Percentiles rank a stretch among this genome's conserved stretches.
Conservation (phyloP, 2,888 invertebrate genomes). For the Aspidiotus rigidus region DNA sequence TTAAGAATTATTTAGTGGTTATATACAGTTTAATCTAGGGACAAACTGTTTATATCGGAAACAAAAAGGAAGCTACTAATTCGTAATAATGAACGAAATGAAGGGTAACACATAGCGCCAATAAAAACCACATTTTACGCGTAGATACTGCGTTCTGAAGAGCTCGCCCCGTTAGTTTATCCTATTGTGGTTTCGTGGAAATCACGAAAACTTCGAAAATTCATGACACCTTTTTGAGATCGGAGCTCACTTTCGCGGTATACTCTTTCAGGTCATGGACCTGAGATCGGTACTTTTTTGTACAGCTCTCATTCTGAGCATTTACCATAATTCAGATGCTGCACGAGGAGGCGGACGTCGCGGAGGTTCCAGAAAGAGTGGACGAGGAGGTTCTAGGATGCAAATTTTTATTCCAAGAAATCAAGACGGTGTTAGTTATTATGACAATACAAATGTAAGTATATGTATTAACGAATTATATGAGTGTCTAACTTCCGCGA, state of each 20-base stretch:
- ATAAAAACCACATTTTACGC: constrained; percentile 8
- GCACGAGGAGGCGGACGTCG: constrained; percentile 40
- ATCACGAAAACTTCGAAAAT: too few species aligned
- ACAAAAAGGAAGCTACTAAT: constrained; percentile 28
- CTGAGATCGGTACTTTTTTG: not conserved
- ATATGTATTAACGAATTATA: not conserved
- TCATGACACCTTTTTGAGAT: too few species aligned
- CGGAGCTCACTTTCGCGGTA: too few species aligned
- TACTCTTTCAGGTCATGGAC: not conserved
- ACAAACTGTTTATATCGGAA: not conserved
- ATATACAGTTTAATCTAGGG: too few species aligned
- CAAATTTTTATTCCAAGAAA: constrained; percentile 51
- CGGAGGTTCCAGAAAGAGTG: constrained; percentile 40
- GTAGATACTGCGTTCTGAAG: constrained; percentile 8
- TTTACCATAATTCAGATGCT: constrained; percentile 35
- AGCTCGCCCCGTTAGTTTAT: not conserved
- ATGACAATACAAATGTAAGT: constrained; percentile 57
- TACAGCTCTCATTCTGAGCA: too few species aligned
- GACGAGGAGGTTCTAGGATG: constrained; percentile 48
- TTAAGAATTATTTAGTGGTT: too few species aligned
- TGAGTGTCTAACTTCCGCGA: not conserved
- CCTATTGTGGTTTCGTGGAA: too few species aligned
- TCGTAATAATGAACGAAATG: constrained; percentile 24
- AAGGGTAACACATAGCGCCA: constrained; percentile 18
- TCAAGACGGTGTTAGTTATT: constrained; percentile 52